These are phyloP conservation scores for Spilosoma lubricipeda DNA, from an alignment of 2,888 invertebrate genomes.

Conservation along the genomic window DNA sequence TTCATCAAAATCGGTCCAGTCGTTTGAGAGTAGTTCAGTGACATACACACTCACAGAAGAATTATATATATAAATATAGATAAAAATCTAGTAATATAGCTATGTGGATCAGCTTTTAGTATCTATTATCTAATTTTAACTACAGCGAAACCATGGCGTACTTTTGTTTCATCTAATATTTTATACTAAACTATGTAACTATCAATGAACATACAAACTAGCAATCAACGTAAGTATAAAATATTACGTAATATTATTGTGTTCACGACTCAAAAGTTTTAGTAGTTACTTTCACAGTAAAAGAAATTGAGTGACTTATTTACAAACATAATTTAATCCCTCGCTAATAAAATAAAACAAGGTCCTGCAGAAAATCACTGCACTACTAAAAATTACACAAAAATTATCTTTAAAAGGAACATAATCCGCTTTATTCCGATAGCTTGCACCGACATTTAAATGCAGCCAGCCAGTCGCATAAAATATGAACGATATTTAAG, in stretches of 20 bases:
- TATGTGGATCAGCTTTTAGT: too few species aligned
- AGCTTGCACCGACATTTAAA: constrained; percentile 33
- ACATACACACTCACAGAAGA: too few species aligned
- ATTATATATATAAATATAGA: too few species aligned
- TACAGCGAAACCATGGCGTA: too few species aligned
- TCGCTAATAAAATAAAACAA: background rate
- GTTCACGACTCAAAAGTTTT: background rate
- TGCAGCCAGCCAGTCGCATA: constrained; percentile 57
- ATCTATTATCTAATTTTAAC: too few species aligned
- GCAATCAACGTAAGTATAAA: background rate
- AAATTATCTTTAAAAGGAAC: constrained; percentile 14
- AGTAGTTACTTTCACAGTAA: background rate
- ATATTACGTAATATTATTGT: background rate
- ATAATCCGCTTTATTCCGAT: constrained; percentile 19
- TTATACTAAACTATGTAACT: too few species aligned
- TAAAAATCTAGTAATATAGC: too few species aligned
- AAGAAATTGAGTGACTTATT: background rate
- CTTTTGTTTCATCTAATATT: too few species aligned
- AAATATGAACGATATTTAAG: constrained; percentile 71
- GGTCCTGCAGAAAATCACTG: background rate
- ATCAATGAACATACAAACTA: background rate
- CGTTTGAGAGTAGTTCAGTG: too few species aligned
- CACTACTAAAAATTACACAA: constrained; percentile 7
- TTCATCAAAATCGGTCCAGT: too few species aligned
- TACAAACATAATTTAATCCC: background rate